These are phyloP conservation scores for Eleutherodactylus coqui DNA, from an alignment of 2,797 vertebrate genomes.

Conservation along the genomic window DNA sequence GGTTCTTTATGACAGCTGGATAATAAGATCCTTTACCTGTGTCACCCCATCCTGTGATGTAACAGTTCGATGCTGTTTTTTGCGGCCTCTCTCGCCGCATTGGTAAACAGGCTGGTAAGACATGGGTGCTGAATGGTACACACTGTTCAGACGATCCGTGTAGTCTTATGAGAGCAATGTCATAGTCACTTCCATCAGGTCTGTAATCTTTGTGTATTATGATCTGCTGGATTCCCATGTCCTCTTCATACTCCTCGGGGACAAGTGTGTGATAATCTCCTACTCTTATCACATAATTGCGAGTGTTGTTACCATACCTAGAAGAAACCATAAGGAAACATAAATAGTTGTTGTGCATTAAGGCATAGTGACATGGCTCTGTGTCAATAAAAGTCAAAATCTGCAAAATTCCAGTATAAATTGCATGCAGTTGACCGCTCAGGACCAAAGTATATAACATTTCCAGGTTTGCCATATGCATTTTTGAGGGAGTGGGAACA, in stretches of 20 bases:
- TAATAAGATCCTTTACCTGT: slow-evolving; percentile 81
- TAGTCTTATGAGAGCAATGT: slow-evolving; percentile 89
- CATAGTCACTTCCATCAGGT: slow-evolving; percentile 87
- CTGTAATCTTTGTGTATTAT: slow-evolving; percentile 85
- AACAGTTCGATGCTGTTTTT: slow-evolving; percentile 87
- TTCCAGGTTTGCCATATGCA: too few species aligned
- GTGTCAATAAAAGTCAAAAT: too few species aligned
- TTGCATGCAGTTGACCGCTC: too few species aligned
- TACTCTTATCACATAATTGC: slow-evolving; percentile 87
- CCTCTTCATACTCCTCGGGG: slow-evolving; percentile 92
- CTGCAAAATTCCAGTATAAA: too few species aligned
- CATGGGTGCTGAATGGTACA: slow-evolving; percentile 83
- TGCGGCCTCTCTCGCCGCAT: slow-evolving; percentile 83
- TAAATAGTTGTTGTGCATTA: background rate
- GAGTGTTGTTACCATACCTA: slow-evolving; percentile 92
- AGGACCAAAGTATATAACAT: too few species aligned
- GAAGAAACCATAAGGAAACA: slow-evolving; percentile 23
- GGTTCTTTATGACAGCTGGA: background rate
- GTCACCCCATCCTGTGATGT: slow-evolving; percentile 97
- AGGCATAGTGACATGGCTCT: too few species aligned
- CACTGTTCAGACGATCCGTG: slow-evolving; percentile 82
- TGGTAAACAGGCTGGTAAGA: slow-evolving; percentile 91
- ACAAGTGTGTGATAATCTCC: slow-evolving; percentile 96
- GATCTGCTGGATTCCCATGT: slow-evolving; percentile 86
- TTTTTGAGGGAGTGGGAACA: too few species aligned